A percentile compares a stretch with the other conserved stretches of the same genome.
Conservation (phyloP, 2,113 vertebrate species). For the Mola mola region DNA sequence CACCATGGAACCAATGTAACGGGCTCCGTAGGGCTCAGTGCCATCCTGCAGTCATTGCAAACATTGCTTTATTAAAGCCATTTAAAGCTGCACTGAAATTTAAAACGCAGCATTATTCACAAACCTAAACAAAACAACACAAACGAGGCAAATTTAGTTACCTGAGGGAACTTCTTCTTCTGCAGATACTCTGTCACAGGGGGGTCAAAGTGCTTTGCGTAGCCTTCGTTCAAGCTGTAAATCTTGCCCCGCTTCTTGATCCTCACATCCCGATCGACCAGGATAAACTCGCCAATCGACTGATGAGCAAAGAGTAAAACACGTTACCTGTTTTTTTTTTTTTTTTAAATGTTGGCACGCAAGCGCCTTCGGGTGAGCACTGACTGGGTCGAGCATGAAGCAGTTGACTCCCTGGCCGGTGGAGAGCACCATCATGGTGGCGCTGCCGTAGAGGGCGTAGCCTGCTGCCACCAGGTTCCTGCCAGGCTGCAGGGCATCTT, state of each 20-base stretch:
- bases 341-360: background rate
- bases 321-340: background rate
- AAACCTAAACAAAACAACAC: too few relatives aligned
- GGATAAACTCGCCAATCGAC: constrained; percentile 94
- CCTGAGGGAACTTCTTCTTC: constrained; percentile 92
- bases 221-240: constrained; percentile 94
- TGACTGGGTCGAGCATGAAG: constrained; percentile 96
- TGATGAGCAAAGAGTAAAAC: constrained; percentile 48
- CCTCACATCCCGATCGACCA: constrained; percentile 91
- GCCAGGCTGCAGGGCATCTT: constrained; percentile 90
- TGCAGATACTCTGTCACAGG: constrained; percentile 87
- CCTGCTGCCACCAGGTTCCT: constrained; percentile 91
- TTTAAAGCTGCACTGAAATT: background rate
- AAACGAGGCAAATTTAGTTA: constrained; percentile 54
- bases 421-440: constrained; percentile 93
- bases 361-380: constrained; percentile 23
- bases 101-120: too few relatives aligned
- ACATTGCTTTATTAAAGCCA: background rate
- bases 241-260: constrained; percentile 92
- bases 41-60: constrained; percentile 81
- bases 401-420: constrained; percentile 89
- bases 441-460: constrained; percentile 94
- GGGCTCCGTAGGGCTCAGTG: constrained; percentile 87
- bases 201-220: constrained; percentile 88
- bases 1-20: constrained; percentile 97